Conservation (phyloP, 2,888 invertebrate species). For the Drosophila subquinaria region DNA sequence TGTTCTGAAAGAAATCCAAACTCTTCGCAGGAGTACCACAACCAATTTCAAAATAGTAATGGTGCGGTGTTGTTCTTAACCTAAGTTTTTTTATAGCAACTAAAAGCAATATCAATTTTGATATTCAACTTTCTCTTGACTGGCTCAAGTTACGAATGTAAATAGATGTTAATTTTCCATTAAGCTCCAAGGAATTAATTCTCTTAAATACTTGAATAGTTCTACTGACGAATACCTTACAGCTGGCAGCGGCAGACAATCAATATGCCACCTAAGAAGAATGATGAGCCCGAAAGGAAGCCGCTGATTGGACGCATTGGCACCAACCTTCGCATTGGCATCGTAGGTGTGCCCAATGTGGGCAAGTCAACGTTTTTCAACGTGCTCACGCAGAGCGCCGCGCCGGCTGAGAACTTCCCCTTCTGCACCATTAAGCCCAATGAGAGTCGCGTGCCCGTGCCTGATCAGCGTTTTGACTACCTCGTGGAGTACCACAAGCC, state of each 20-base stretch:
- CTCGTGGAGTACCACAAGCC: constrained; percentile 94
- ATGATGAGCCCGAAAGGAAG: constrained; percentile 91
- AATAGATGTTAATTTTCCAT: neutral
- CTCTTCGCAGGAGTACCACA: neutral
- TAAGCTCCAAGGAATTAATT: neutral
- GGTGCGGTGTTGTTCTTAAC: constrained; percentile 1
- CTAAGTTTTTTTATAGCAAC: neutral
- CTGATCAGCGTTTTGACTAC: constrained; percentile 88
- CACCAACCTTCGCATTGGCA: constrained; percentile 98
- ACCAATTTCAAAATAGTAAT: constrained; percentile 1
- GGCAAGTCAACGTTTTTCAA: constrained; percentile 94
- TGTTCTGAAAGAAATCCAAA: neutral
- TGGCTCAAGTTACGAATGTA: neutral
- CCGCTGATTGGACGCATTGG: constrained; percentile 94
- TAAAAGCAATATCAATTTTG: neutral
- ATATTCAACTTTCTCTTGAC: neutral
- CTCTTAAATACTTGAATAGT: no score
- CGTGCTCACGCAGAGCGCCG: constrained; percentile 87
- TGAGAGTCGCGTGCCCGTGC: constrained; percentile 99
- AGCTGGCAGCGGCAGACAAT: constrained; percentile 1
- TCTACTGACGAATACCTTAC: neutral
- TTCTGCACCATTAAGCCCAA: constrained; percentile 99
- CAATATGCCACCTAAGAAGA: constrained; percentile 84
- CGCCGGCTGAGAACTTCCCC: constrained; percentile 99
- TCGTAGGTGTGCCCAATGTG: constrained; percentile 97